A percentile compares a stretch with the other conserved stretches of the same genome.
phyloP scores from a whole-genome alignment of 2,797 vertebrate species.

The Botia kubotai region DNA sequence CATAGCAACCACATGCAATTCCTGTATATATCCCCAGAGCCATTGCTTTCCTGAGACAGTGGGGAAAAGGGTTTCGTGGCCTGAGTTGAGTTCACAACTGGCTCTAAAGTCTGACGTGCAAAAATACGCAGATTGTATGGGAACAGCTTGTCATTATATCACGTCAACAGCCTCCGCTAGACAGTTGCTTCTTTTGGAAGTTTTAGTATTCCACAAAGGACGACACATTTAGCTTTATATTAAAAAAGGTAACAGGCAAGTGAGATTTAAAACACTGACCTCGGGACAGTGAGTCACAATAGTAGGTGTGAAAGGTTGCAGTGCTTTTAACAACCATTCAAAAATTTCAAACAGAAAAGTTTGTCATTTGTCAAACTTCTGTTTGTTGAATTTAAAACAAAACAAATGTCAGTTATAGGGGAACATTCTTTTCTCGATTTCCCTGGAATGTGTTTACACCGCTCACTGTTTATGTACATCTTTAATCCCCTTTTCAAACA shows the following conservation, averaged over 20 bases:
- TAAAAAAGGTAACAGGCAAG: slow-evolving; percentile 41
- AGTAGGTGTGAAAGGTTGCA: slow-evolving; percentile 22
- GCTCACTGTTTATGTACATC: no score
- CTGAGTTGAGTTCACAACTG: background rate
- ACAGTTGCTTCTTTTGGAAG: slow-evolving; percentile 41
- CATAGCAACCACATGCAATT: slow-evolving; percentile 13
- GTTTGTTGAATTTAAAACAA: no score
- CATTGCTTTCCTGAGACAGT: background rate
- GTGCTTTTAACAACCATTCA: slow-evolving; percentile 26
- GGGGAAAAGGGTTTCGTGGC: slow-evolving; percentile 7
- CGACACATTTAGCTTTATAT: slow-evolving; percentile 38
- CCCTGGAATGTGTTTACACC: no score
- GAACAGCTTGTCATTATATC: slow-evolving; percentile 43
- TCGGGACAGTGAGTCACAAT: slow-evolving; percentile 27
- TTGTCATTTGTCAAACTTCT: no score
- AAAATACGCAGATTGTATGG: slow-evolving; percentile 36
- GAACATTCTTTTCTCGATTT: no score
- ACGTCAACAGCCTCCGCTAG: slow-evolving; percentile 20
- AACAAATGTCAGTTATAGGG: no score
- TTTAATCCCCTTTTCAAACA: no score
- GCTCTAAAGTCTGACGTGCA: slow-evolving; percentile 25
- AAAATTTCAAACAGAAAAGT: background rate
- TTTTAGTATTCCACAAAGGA: slow-evolving; percentile 42
- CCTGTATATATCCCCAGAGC: slow-evolving; percentile 13
- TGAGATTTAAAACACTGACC: slow-evolving; percentile 38